Base-by-base conservation (phyloP, 2,888 invertebrate genomes). In the Synergus laeviventris region DNA sequence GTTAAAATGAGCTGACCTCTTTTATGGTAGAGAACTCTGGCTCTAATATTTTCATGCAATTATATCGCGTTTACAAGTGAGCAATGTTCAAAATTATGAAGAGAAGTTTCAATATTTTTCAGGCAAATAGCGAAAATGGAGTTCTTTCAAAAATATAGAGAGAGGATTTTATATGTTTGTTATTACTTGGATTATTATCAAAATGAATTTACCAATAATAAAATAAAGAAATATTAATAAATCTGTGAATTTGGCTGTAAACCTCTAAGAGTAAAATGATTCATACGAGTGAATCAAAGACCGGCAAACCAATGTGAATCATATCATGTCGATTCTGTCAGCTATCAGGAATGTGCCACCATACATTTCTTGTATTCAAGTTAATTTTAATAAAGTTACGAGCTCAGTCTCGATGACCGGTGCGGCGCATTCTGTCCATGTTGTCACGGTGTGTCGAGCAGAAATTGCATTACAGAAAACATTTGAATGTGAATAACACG, bases 401-500 rank as follows among this genome's bases (percentile, higher is more conserved):
- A 73, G 18, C 64, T 73, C 66, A 73, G 45, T 64, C 66, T 66
- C 74, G 70, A 60, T 45, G 21, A n/a, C n/a, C n/a, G n/a, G n/a
- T n/a, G 42, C 36, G 39, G 31, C 61, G 82, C 84, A 86, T 84
- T 86, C 85, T 84, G 83, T 81, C 82, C 81, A 64, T n/a, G 66
- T 66, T 66, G 84, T 82, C 83, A 81, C 78, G 79, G 83, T 64
- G 81, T 83, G 80, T 75, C 84, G 78, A 81, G 82, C 78, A 81
- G 82, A 84, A 86, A 86, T 85, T 84, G 83, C 84, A 85, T 85
- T 84, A 81, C 80, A 80, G 84, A 87, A 89, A 88, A 88, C 89
- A 89, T 89, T 88, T 88, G 86, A 89, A 89, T 88, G 87, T 85
- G 87, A 88, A 88, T 88, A 85, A 85, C 84, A 83, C 76, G 79